Evolutionary conservation across 2,797 vertebrate species (phyloP), one percentile per base, ranked within the genome.

Genomic region (Eupleurogrammus muticus): DNA sequence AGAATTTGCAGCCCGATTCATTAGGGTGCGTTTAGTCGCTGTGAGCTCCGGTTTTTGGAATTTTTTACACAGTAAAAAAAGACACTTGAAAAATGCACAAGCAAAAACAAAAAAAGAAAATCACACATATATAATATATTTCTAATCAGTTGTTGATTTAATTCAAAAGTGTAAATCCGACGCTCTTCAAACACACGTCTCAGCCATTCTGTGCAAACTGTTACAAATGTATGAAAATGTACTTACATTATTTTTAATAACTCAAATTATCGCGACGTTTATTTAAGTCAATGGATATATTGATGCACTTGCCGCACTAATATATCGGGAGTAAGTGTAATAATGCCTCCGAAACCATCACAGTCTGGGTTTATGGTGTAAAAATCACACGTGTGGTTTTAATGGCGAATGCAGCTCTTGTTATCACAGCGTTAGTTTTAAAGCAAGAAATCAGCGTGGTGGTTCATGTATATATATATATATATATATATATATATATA

Each of bases 1-100:
- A 81, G 69, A 62, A 23, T 17, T 58, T 6, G 36, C 67, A 36
- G 48, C 52, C 14, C 47, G 65, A 54, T 40, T 67, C 80, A 63
- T 67, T 48, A 65, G 20, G 59, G 16, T 40, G 35, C 21, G 16
- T 66, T 68, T 24, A 32, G 21, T 35, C 21, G 64, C 52, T 16
- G 34, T 6, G 80, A 63, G 64, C 50, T 40, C 3, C 16, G 14
- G 9, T 52, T 36, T 52, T 36, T 42, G 55, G 50, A 67, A 66
- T 23, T 6, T 40, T 58, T 70, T 28, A 52, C 35, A 17, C 42
- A 67, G 54, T 1, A 20, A 66, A 42, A 56, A 60, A 40, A 13
- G 9, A 19, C n/a, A n/a, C 13, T 48, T 12, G 1, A 36, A 1
- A 66, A 66, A 55, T 68, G 24, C 11, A 16, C 2, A 44, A 53